A percentile compares a stretch with the other conserved stretches of the same genome.
phyloP scores from a whole-genome alignment of 2,888 invertebrate species.

The Lissonota sp. region DNA sequence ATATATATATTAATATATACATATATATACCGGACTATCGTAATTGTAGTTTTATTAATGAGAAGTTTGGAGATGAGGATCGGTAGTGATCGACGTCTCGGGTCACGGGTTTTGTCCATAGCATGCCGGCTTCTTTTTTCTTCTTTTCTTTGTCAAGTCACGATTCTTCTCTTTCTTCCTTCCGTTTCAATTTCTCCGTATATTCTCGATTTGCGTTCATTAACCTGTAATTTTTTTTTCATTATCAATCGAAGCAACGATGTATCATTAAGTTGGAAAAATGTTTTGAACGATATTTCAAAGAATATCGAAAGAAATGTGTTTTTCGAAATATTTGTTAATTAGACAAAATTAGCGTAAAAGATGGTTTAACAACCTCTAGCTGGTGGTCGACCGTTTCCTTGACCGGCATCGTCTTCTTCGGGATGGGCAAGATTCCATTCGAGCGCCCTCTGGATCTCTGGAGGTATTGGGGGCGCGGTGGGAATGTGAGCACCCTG shows the following conservation, averaged over 20 bases:
- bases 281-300: neutral
- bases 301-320: neutral
- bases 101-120: conserved; percentile 77
- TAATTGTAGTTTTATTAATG: conserved; percentile 70
- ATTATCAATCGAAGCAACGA: conserved; percentile 35
- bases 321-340: neutral
- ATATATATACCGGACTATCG: conserved; percentile 73
- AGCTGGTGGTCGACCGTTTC: conserved; percentile 70
- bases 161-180: conserved; percentile 64
- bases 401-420: conserved; percentile 79
- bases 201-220: conserved; percentile 64
- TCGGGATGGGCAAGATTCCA: conserved; percentile 84
- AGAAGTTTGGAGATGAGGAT: conserved; percentile 45
- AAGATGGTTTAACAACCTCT: conserved; percentile 71
- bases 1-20: conserved; percentile 66
- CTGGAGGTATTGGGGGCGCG: conserved; percentile 83
- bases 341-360: no score
- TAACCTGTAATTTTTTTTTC: conserved; percentile 72
- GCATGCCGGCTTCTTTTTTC: conserved; percentile 77
- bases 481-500: conserved; percentile 83
- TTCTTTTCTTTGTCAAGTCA: conserved; percentile 76
- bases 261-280: neutral
- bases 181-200: conserved; percentile 26
- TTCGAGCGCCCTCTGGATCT: conserved; percentile 83
- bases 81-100: conserved; percentile 71